phyloP scores from a whole-genome alignment of 2,888 invertebrate genomes.

The Torymus aiolomorphi region DNA sequence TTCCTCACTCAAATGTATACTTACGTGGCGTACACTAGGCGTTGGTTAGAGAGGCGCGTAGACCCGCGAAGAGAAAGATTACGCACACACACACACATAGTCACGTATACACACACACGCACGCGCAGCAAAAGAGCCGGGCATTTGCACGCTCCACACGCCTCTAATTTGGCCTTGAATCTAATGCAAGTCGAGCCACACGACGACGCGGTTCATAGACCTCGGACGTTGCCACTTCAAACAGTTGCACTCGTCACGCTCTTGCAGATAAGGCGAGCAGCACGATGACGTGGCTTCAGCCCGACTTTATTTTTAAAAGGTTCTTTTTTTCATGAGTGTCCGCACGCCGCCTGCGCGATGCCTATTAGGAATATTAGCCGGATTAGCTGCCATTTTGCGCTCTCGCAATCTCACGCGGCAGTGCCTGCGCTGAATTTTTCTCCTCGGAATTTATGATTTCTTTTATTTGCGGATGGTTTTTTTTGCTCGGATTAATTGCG shows the following conservation, averaged over 20 bases:
- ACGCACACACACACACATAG: conserved; percentile 1
- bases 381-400: background rate
- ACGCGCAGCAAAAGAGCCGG: conserved; percentile 55
- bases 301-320: conserved; percentile 24
- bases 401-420: too few relatives aligned
- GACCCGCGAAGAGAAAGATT: conserved; percentile 7
- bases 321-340: conserved; percentile 21
- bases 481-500: too few relatives aligned
- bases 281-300: conserved; percentile 23
- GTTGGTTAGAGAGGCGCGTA: background rate
- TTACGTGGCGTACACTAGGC: background rate
- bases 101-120: conserved; percentile 53
- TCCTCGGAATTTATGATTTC: too few relatives aligned
- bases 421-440: too few relatives aligned
- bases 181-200: conserved; percentile 68
- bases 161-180: conserved; percentile 73
- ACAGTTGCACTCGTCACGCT: conserved; percentile 60
- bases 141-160: conserved; percentile 58
- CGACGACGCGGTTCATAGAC: conserved; percentile 67
- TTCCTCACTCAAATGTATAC: too few relatives aligned
- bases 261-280: conserved; percentile 43
- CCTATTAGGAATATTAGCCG: conserved; percentile 30
- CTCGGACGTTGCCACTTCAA: conserved; percentile 63
- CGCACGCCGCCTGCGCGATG: background rate
- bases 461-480: too few relatives aligned